Evolutionary conservation across 2,797 vertebrate genomes (phyloP), one percentile per base, ranked within the genome.

Genomic region (Sebastes ruberrimus): DNA sequence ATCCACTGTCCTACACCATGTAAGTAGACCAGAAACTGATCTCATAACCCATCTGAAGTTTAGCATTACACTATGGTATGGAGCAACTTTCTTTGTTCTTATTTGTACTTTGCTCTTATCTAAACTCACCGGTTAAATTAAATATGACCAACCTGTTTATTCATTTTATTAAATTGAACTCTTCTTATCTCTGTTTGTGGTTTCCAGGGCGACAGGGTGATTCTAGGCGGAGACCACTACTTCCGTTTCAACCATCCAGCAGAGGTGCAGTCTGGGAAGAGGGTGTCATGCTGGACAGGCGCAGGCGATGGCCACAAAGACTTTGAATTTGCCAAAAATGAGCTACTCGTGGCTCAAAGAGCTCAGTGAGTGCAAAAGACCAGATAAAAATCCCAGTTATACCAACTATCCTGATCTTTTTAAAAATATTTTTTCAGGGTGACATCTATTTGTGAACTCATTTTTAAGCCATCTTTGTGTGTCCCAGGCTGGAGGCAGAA

Each of bases 291-390:
- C 85, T 96, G 95, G 88, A 93, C 93, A 11, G 75, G 4, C 0
- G 16, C 86, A 27, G 95, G 93, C 1, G 96, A 98, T 4, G 93
- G 97, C 13, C 96, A 96, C 2, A 99, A 97, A 92, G 98, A 97
- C 81, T 99, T 99, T 90, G 99, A 99, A 83, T 99, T 97, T 86
- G 99, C 99, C 55, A 99, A 97, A 94, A 98, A 99, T 20, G 99
- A 99, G 86, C 94, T 99, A 7, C 95, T 99, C 2, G 66, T 91
- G 7, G 97, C 97, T 42, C 98, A 99, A 88, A 95, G 95, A 92
- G 87, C 94, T 52, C 95, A 97, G 98, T 99, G 81, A 96, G 97
- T 96, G n/a, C 1, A 65, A 64, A 56, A 27, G 2, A 30, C 6
- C 10, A 68, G 2, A 57, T 8, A 4, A 5, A 27, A 53, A 53